Percentiles rank a stretch among this genome's conserved stretches.
These are phyloP conservation scores for Oriolus oriolus DNA, from an alignment of 2,113 vertebrate genomes.

Conservation along the genomic window DNA sequence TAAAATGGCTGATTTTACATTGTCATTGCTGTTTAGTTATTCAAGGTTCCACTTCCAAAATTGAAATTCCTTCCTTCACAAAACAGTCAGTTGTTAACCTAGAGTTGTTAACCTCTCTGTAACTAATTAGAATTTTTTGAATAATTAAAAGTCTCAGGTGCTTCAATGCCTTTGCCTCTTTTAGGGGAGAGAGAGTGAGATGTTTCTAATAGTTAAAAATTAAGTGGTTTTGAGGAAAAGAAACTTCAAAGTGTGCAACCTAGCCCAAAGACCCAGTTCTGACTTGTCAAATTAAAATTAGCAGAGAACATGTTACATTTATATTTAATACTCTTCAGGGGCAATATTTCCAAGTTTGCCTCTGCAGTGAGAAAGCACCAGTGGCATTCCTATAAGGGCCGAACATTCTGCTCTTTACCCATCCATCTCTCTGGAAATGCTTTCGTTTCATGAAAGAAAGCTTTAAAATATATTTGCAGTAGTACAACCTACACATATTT, in stretches of 20 bases:
- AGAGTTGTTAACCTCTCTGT: background rate
- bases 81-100: background rate
- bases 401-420: background rate
- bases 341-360: background rate
- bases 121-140: background rate
- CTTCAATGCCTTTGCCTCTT: background rate
- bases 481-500: background rate
- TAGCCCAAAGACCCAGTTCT: background rate
- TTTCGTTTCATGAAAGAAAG: background rate
- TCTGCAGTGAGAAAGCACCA: background rate
- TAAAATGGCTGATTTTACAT: background rate
- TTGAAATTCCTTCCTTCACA: background rate
- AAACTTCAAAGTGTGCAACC: background rate
- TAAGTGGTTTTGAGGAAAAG: background rate
- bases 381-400: background rate
- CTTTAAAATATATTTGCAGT: slow-evolving; percentile 31
- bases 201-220: background rate
- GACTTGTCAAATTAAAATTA: background rate
- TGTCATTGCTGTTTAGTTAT: background rate
- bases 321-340: background rate
- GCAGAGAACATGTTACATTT: background rate
- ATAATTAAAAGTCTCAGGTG: background rate
- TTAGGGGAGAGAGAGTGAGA: rapidly evolving
- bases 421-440: background rate
- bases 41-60: background rate